Conservation (phyloP, 2,888 invertebrate genomes). For the Phyllotreta cruciferae region DNA sequence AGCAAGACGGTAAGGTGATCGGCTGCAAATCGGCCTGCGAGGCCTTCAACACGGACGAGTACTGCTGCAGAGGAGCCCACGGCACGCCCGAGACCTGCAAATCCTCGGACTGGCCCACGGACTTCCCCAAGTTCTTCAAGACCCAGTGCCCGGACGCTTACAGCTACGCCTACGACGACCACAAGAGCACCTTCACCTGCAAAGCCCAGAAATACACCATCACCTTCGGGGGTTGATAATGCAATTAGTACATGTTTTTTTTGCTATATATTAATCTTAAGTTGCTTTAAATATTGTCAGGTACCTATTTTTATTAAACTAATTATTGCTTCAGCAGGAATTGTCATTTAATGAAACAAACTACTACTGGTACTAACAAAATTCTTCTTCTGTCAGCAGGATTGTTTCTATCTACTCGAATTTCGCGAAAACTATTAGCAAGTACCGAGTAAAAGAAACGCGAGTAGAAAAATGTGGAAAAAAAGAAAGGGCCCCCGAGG, state of each 20-base stretch:
- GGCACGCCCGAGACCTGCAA: constrained; percentile 59
- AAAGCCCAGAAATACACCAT: constrained; percentile 49
- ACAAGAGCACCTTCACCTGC: constrained; percentile 62
- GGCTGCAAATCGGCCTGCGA: constrained; percentile 62
- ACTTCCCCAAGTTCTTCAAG: constrained; percentile 61
- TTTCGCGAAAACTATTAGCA: too few species aligned
- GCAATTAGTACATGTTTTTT: neutral
- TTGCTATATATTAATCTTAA: neutral
- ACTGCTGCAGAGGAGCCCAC: constrained; percentile 61
- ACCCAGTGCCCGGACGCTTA: constrained; percentile 63
- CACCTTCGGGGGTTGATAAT: constrained; percentile 46
- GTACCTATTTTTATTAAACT: too few species aligned
- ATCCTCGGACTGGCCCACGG: constrained; percentile 46
- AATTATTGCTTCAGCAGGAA: too few species aligned
- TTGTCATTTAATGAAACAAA: too few species aligned
- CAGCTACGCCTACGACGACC: constrained; percentile 65
- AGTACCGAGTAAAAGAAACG: neutral
- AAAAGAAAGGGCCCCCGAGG: constrained; percentile 42
- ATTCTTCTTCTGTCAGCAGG: neutral
- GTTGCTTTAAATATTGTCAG: too few species aligned
- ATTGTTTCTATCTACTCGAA: too few species aligned
- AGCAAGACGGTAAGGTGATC: constrained; percentile 48
- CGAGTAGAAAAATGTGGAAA: constrained; percentile 6
- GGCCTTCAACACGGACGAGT: constrained; percentile 60
- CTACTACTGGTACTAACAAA: too few species aligned